Evolutionary conservation across 1,140 invertebrate species (phyloP), one percentile per base, ranked within the genome.

Genomic region (Alviniconcha marisindica): DNA sequence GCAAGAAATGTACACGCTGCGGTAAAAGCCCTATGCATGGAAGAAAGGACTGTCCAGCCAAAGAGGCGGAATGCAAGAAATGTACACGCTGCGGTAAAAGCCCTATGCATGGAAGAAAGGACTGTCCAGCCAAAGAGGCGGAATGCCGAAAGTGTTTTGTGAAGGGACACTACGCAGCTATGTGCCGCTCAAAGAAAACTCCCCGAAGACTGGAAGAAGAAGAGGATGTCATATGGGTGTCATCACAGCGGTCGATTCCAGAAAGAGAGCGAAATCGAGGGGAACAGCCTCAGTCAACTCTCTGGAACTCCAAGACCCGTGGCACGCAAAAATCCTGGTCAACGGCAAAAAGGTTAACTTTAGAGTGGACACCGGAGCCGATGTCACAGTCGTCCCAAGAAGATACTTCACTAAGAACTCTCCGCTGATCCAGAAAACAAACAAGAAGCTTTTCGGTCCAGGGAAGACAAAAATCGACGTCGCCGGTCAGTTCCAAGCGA

Each of bases 371-470:
- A 69, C 4, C 36, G 33, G 63, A 28, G 63, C 28, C 31, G 63
- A 69, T 69, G 31, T 69, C 10, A 33, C 63, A 14, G 63, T 69
- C 12, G 63, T 48, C 18, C 44, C 44, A 48, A 18, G 7, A 14
- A 31, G 33, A 2, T 69, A 28, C 33, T 31, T 69, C 63, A 31
- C 31, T 7, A 31, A 21, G 18, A 69, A 69, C 33, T 36, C 63
- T 7, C 1, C 63, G 15, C 28, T 36, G 33, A 31, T 69, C 7
- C 28, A 69, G 63, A 69, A 31, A 28, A 69, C 28, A 33, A 31
- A 69, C 63, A 69, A 69, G 28, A 66, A 69, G 33, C 31, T 69
- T n/a, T 69, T 33, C 28, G 63, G 63, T 10, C 63, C 63, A 28
- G 63, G 63, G 10, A n/a, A 69, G 28, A 69, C 10, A 14, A 14